Conservation (phyloP, 2,888 invertebrate genomes). For the Bruchidius siliquastri region DNA sequence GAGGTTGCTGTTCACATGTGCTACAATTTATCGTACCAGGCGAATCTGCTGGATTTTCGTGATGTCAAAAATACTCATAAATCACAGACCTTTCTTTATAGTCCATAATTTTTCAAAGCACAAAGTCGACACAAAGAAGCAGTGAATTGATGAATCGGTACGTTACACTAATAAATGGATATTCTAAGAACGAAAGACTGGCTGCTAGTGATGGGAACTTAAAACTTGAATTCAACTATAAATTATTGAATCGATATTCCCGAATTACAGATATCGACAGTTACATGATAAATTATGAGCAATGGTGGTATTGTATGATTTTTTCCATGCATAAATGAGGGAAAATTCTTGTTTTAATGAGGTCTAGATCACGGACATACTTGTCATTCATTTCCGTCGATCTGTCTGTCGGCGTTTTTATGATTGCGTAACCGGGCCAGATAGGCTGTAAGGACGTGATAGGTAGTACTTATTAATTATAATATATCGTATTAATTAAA, state of each 20-base stretch:
- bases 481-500: too few species aligned
- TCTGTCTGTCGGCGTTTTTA: too few species aligned
- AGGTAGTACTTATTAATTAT: too few species aligned
- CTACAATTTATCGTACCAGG: background rate
- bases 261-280: background rate
- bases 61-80: background rate
- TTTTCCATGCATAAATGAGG: too few species aligned
- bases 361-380: too few species aligned
- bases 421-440: too few species aligned
- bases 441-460: too few species aligned
- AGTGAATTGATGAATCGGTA: background rate
- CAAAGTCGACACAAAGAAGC: background rate
- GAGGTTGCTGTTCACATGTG: background rate
- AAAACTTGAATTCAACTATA: background rate
- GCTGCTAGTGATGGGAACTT: background rate
- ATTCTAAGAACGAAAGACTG: background rate
- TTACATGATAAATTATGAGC: too few species aligned
- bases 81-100: background rate
- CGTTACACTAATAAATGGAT: background rate
- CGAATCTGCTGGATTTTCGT: background rate
- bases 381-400: too few species aligned
- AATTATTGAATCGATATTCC: background rate
- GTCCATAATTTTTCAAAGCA: background rate
- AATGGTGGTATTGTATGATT: too few species aligned
- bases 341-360: too few species aligned